These are phyloP conservation scores for Lepus townsendii DNA, from an alignment of 2,797 vertebrate genomes.

Conservation along the genomic window DNA sequence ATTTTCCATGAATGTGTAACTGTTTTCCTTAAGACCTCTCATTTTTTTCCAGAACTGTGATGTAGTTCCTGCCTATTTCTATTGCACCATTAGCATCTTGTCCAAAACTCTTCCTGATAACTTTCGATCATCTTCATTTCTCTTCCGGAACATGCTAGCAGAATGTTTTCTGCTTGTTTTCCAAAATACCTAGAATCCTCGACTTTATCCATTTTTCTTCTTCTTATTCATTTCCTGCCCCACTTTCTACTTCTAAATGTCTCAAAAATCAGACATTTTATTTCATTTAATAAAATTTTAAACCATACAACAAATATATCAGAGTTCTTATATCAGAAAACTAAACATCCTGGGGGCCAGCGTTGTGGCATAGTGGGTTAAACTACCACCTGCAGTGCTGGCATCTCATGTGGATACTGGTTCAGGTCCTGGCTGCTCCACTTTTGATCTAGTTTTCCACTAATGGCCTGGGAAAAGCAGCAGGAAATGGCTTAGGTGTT, in stretches of 20 bases:
- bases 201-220: background rate
- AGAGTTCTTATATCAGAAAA: background rate
- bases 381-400: too few species aligned
- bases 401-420: too few species aligned
- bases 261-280: slow-evolving; percentile 7
- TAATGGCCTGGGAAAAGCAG: too few species aligned
- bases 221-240: background rate
- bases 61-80: background rate
- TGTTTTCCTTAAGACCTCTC: background rate
- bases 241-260: background rate
- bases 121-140: background rate
- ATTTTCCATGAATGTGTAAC: background rate
- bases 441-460: too few species aligned
- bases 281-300: slow-evolving; percentile 48
- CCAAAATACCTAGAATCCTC: background rate
- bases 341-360: background rate
- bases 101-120: background rate
- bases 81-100: background rate
- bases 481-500: too few species aligned
- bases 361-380: too few species aligned
- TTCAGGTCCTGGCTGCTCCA: too few species aligned
- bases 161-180: background rate
- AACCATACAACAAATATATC: background rate
- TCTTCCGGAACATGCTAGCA: background rate
- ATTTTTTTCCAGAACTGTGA: background rate